phyloP scores from a whole-genome alignment of 1,140 invertebrate genomes.

The Limonius californicus region DNA sequence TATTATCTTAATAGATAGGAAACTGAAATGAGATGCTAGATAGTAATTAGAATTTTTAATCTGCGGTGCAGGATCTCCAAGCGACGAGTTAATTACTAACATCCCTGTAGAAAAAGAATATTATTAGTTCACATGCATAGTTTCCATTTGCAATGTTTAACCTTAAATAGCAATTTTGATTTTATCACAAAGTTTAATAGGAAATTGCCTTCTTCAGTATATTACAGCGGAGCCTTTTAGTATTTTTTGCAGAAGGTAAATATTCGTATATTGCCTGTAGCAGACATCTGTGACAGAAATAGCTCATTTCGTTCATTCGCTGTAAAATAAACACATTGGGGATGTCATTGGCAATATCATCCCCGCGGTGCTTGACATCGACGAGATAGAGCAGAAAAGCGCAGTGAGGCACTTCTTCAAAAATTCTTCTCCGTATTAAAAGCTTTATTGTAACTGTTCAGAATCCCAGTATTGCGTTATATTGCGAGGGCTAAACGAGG shows the following conservation, averaged over 20 bases:
- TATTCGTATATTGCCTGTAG: slow-evolving; percentile 7
- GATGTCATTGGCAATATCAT: slow-evolving; percentile 13
- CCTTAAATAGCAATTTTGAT: too few species aligned
- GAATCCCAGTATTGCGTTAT: neutral
- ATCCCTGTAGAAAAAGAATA: too few species aligned
- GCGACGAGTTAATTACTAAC: too few species aligned
- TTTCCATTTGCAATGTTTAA: too few species aligned
- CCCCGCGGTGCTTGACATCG: slow-evolving; percentile 6
- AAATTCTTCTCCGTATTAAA: slow-evolving; percentile 9
- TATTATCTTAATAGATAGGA: too few species aligned
- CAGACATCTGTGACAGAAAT: slow-evolving; percentile 8
- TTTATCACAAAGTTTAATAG: too few species aligned
- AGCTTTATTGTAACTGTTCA: slow-evolving; percentile 11
- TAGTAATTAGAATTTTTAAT: too few species aligned
- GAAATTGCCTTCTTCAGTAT: too few species aligned
- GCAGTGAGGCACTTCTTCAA: slow-evolving; percentile 4
- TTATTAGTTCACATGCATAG: too few species aligned
- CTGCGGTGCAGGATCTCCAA: too few species aligned
- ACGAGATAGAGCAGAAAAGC: slow-evolving; percentile 4
- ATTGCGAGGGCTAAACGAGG: neutral
- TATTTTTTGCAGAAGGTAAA: neutral
- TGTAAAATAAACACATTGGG: slow-evolving; percentile 13
- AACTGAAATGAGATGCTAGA: too few species aligned
- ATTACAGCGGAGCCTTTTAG: too few species aligned
- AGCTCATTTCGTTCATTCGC: slow-evolving; percentile 9